These are phyloP conservation scores for Ctenochaetus hawaiiensis DNA, from an alignment of 2,797 vertebrate species.

Conservation along the genomic window DNA sequence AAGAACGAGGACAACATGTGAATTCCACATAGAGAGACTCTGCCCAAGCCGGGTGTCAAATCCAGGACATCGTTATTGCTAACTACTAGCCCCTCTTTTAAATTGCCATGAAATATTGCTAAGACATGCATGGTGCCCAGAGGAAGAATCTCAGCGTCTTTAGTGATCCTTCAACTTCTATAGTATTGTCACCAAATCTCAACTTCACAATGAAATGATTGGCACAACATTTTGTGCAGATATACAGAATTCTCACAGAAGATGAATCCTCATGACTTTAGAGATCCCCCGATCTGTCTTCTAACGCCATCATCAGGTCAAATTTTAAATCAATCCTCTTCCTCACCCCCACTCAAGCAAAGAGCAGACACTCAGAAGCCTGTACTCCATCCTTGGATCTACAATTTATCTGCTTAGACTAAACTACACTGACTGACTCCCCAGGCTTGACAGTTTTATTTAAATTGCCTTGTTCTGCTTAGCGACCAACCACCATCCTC, in stretches of 20 bases:
- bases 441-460: constrained; percentile 19
- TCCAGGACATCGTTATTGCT: too few species aligned
- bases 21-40: too few species aligned
- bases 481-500: constrained; percentile 10
- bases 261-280: not conserved
- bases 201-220: not conserved
- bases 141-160: not conserved
- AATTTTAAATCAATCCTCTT: not conserved
- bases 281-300: not conserved
- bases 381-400: not conserved
- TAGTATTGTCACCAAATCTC: not conserved
- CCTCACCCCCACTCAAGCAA: not conserved
- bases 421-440: not conserved
- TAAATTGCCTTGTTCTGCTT: constrained; percentile 1
- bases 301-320: not conserved
- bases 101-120: not conserved
- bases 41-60: too few species aligned
- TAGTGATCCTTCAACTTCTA: not conserved
- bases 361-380: not conserved
- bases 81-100: too few species aligned
- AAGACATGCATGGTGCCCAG: not conserved
- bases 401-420: constrained; percentile 4
- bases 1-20: too few species aligned
- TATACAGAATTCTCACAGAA: not conserved
- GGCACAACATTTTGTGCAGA: not conserved